Conservation (phyloP, 2,888 invertebrate species). For the Ophonus ardosiacus region DNA sequence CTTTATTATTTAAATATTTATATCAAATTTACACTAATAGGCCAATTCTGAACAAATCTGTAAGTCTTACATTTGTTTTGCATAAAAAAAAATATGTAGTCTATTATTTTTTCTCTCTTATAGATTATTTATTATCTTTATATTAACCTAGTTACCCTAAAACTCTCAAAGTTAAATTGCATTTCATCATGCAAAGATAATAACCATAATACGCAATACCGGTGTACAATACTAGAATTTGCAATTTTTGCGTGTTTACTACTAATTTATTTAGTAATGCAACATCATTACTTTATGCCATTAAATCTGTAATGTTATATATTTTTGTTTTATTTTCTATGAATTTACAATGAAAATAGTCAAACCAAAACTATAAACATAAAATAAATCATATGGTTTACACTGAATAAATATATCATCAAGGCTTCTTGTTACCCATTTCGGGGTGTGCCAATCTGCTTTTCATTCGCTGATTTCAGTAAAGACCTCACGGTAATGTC, state of each 20-base stretch:
- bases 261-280: constrained; percentile 16
- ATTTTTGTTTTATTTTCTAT: background rate
- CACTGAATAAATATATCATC: too few relatives aligned
- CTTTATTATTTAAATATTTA: too few relatives aligned
- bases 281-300: background rate
- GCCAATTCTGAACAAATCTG: too few relatives aligned
- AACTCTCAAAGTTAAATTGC: constrained; percentile 6
- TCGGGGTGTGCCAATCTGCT: too few relatives aligned
- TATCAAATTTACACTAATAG: too few relatives aligned
- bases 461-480: too few relatives aligned
- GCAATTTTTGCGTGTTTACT: constrained; percentile 4
- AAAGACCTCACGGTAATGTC: too few relatives aligned
- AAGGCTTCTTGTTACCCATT: too few relatives aligned
- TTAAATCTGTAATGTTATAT: background rate
- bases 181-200: constrained; percentile 45
- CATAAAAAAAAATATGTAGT: background rate
- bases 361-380: background rate
- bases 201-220: background rate
- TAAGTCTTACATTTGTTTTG: background rate
- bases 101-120: background rate
- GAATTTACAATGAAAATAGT: background rate
- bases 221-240: constrained; percentile 5
- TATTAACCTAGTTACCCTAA: constrained; percentile 25
- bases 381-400: background rate
- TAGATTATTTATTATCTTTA: background rate